Conservation (phyloP, 1,140 invertebrate genomes). For the Drosophila kikkawai region DNA sequence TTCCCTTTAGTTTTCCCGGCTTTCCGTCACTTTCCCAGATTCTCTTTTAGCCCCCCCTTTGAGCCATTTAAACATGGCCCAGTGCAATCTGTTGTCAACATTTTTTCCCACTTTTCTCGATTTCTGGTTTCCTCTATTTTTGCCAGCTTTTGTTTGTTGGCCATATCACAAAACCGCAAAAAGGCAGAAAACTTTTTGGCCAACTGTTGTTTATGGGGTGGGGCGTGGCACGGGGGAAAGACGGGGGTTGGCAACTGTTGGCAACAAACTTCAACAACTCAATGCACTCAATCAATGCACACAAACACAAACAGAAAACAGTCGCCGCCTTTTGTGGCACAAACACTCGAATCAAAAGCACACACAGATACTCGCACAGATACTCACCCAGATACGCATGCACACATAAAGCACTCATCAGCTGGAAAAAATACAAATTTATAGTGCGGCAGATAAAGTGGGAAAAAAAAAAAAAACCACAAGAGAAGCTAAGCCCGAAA, state of each 20-base stretch:
- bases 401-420: conserved; percentile 60
- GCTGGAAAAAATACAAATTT: conserved; percentile 51
- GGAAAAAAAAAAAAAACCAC: conserved; percentile 23
- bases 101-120: conserved; percentile 40
- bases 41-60: conserved; percentile 24
- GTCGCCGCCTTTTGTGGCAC: conserved; percentile 69
- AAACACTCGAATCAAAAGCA: conserved; percentile 68
- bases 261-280: conserved; percentile 78
- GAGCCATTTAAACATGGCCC: conserved; percentile 62
- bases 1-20: background rate
- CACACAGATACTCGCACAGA: conserved; percentile 68
- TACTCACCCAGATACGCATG: conserved; percentile 44
- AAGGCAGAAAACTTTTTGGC: conserved; percentile 71
- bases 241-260: conserved; percentile 15
- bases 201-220: conserved; percentile 52
- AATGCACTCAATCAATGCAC: conserved; percentile 82
- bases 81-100: conserved; percentile 69
- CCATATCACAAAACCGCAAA: conserved; percentile 76
- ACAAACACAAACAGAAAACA: conserved; percentile 53
- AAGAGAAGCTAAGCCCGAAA: conserved; percentile 45
- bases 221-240: background rate
- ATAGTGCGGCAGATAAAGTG: conserved; percentile 68
- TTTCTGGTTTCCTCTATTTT: conserved; percentile 31
- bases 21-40: background rate
- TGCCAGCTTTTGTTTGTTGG: conserved; percentile 48